Base-by-base conservation (phyloP, 2,113 vertebrate species). In the Ochotona princeps region DNA sequence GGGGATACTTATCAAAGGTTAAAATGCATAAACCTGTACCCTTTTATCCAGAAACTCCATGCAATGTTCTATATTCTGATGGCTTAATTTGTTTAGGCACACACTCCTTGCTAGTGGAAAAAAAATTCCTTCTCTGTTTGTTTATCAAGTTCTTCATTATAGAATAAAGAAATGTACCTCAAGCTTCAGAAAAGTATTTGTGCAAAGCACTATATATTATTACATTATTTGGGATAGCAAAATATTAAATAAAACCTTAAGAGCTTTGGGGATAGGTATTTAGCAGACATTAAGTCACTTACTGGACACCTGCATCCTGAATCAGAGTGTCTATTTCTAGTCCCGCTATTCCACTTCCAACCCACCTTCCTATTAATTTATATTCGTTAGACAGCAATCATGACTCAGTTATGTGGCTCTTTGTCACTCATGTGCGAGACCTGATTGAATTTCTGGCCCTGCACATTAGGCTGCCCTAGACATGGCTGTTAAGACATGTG, bases 1-100 rank as follows among this genome's bases (percentile, higher is more conserved):
- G 32, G 32, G 12, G 83, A 86, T 83, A 30, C 18, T 89, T 89
- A 86, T 18, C 54, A 85, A 88, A 96, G 70, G 78, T 82, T 82
- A 85, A 95, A 85, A 76, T 84, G 8, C 44, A 73, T 35, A 30
- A 8, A 66, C n/a, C 47, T 1, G 57, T 73, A 87, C 8, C 3
- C 47, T 91, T 87, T 63, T 75, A 61, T 54, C 20, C 15, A 65
- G 15, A 11, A 85, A 78, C 5, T 90, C 54, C 35, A 90, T 61
- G 86, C 35, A 75, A 18, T 1, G 13, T 88, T 51, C 73, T 81
- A 57, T 78, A 61, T 38, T 51, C 47, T 65, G 18, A 18, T 84
- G 49, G 35, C 44, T 87, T 21, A 54, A 44, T 65, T 38, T 76
- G 32, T 49, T 63, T 86, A 76, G 49, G 25, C 44, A 67, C 30